These are phyloP conservation scores for Tachina fera DNA, from an alignment of 2,888 invertebrate genomes.

Conservation along the genomic window DNA sequence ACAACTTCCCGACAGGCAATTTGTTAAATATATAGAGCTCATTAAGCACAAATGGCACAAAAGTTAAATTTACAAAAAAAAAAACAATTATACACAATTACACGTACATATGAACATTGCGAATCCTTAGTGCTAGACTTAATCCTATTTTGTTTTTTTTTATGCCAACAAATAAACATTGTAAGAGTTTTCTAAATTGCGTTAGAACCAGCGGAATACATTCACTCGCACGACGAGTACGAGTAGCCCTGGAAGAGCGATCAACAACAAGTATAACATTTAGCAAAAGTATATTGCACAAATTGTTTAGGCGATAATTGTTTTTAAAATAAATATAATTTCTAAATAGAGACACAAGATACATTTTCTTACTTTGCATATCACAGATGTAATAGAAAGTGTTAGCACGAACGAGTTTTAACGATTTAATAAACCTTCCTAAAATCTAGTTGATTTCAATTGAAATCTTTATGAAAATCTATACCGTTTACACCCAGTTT, in stretches of 20 bases:
- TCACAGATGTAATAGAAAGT: neutral
- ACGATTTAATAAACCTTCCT: no score
- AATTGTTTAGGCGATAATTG: conserved; percentile 69
- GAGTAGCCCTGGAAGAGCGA: conserved; percentile 2
- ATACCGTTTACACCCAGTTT: no score
- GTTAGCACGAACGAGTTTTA: conserved; percentile 14
- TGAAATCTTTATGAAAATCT: no score
- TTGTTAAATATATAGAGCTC: conserved; percentile 70
- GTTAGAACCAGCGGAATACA: neutral
- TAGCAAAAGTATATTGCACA: conserved; percentile 46
- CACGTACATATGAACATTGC: conserved; percentile 11
- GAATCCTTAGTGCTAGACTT: neutral
- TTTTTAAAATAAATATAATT: conserved; percentile 65
- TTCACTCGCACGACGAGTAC: neutral
- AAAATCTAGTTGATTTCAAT: no score
- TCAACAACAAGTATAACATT: conserved; percentile 19
- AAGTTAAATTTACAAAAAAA: neutral
- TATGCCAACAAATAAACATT: conserved; percentile 12
- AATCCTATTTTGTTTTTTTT: neutral
- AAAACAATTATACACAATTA: neutral
- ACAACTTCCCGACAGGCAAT: conserved; percentile 71
- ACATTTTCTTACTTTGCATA: conserved; percentile 32
- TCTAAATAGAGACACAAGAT: conserved; percentile 54
- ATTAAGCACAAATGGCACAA: conserved; percentile 61
- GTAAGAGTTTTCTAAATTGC: conserved; percentile 33